A percentile compares a stretch with the other conserved stretches of the same genome.
Conservation (phyloP, 1,140 invertebrate genomes). For the Drosophila teissieri region DNA sequence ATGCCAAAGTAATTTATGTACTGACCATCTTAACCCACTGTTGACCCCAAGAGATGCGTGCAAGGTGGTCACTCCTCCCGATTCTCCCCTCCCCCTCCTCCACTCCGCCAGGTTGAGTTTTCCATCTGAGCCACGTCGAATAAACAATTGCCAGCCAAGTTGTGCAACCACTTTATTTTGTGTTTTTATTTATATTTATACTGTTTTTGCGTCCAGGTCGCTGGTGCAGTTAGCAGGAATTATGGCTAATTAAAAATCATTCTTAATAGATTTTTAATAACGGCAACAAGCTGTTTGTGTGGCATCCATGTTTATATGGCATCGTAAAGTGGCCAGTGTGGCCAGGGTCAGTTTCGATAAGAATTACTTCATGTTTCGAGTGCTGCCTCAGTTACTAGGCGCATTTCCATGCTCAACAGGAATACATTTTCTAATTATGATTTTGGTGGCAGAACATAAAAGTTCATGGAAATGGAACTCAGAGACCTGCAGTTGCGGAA, state of each 20-base stretch:
- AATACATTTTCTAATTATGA: too few species aligned
- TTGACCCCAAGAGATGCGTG: constrained; percentile 31
- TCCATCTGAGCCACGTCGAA: constrained; percentile 14
- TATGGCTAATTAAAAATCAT: constrained; percentile 64
- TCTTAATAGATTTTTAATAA: constrained; percentile 58
- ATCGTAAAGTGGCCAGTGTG: constrained; percentile 20
- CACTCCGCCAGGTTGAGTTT: constrained; percentile 1
- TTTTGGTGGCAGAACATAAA: too few species aligned
- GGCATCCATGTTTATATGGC: constrained; percentile 29
- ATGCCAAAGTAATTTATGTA: constrained; percentile 10
- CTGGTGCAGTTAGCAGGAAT: constrained; percentile 32
- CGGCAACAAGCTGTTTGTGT: constrained; percentile 42
- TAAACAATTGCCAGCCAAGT: constrained; percentile 32
- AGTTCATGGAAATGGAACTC: too few species aligned
- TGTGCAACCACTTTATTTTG: constrained; percentile 27
- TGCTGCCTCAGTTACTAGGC: too few species aligned
- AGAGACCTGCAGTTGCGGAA: too few species aligned
- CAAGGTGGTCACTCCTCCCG: constrained; percentile 7
- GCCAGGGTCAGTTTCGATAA: constrained; percentile 25
- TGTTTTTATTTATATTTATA: not conserved
- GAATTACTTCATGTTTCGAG: constrained; percentile 13
- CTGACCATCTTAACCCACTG: constrained; percentile 9
- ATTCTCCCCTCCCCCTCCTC: not conserved
- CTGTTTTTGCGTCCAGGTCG: not conserved
- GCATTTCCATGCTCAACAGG: too few species aligned